These are phyloP conservation scores for Drosophila nigritarsus DNA, from an alignment of 2,888 invertebrate genomes.

Conservation along the genomic window DNA sequence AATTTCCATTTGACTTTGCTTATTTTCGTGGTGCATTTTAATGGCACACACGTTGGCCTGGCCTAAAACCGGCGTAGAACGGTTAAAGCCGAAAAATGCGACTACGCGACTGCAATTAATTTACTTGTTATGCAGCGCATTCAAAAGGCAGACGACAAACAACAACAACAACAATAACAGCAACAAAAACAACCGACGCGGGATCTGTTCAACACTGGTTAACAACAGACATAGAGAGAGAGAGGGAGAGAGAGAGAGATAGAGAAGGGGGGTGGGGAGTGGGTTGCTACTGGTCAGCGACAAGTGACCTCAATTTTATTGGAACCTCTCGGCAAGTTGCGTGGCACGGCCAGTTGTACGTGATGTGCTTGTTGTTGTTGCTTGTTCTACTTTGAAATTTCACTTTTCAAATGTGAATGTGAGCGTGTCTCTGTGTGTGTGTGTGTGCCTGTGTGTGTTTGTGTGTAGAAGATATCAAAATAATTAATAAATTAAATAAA, in stretches of 20 bases:
- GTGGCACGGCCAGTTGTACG: constrained; percentile 55
- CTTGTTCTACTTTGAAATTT: constrained; percentile 75
- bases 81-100: constrained; percentile 60
- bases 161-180: constrained; percentile 38
- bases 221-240: constrained; percentile 8
- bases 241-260: background rate
- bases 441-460: constrained; percentile 19
- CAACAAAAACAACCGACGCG: constrained; percentile 37
- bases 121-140: constrained; percentile 65
- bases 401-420: constrained; percentile 71
- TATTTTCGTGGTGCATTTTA: constrained; percentile 67
- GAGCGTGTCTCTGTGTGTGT: constrained; percentile 21
- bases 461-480: constrained; percentile 40
- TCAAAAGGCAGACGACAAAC: constrained; percentile 41
- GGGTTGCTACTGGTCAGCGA: constrained; percentile 59
- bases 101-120: constrained; percentile 80
- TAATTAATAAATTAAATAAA: constrained; percentile 73
- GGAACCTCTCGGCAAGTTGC: constrained; percentile 71
- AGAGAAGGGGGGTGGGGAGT: constrained; percentile 1
- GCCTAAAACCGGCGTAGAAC: constrained; percentile 61
- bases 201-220: constrained; percentile 59
- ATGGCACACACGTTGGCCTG: constrained; percentile 66
- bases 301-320: constrained; percentile 77
- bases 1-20: constrained; percentile 28
- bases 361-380: constrained; percentile 48